Conservation (phyloP, 2,797 vertebrate species). For the Odontamblyopus lacepedii region DNA sequence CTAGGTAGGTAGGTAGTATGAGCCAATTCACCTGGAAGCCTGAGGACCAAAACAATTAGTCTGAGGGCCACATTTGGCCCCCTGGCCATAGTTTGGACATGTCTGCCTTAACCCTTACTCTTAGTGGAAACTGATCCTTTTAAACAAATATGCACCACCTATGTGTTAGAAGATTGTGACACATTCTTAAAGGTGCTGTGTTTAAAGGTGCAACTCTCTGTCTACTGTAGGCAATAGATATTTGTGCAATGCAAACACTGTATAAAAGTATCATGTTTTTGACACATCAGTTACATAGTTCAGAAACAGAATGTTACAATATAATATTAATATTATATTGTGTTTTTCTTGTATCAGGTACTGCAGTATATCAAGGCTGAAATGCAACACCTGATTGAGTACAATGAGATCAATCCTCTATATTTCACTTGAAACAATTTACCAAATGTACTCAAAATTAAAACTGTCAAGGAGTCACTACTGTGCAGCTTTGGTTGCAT, state of each 20-base stretch:
- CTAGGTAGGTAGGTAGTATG: too few relatives aligned
- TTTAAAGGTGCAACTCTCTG: neutral
- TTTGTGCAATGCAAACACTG: neutral
- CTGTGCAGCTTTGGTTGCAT: neutral
- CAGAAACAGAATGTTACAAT: neutral
- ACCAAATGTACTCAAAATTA: neutral
- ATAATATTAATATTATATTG: too few relatives aligned
- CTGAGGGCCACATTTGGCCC: too few relatives aligned
- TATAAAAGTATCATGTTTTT: neutral
- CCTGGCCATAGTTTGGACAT: too few relatives aligned
- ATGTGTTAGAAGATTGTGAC: neutral
- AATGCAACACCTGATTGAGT: neutral
- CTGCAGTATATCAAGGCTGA: neutral
- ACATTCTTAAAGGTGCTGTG: neutral
- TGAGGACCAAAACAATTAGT: too few relatives aligned
- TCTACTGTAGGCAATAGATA: neutral
- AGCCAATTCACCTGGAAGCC: too few relatives aligned
- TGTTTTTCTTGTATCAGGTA: neutral
- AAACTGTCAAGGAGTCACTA: too few relatives aligned
- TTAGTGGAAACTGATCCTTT: constrained; percentile 1
- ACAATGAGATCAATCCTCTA: too few relatives aligned
- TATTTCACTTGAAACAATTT: neutral
- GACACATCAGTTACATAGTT: neutral
- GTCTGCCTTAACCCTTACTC: neutral
- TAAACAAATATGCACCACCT: neutral